A percentile compares a stretch with the other conserved stretches of the same genome.
Evolutionary conservation across 2,797 vertebrate genomes (phyloP).

Genomic region (Aselliscus stoliczkanus): DNA sequence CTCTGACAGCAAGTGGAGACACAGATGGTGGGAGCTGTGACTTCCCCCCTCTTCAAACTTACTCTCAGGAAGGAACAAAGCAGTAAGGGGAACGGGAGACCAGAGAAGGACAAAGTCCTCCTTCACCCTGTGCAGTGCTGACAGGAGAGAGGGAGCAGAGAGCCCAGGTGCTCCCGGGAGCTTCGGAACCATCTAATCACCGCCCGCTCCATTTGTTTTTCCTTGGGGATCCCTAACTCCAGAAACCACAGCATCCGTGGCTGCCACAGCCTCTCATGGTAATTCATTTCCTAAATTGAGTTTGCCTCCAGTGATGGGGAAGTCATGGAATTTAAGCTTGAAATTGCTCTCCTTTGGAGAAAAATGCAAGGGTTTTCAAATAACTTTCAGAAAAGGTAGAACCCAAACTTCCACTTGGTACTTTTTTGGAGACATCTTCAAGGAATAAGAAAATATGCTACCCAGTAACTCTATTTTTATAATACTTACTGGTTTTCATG

Average conservation of each 20-base stretch:
- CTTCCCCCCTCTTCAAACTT: background rate
- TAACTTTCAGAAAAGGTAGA: background rate
- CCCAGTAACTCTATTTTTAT: background rate
- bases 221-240: background rate
- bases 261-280: background rate
- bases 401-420: background rate
- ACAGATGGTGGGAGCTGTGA: rapidly evolving
- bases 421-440: background rate
- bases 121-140: rapidly evolving
- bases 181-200: background rate
- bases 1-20: background rate
- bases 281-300: background rate
- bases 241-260: background rate
- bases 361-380: background rate
- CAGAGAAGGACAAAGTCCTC: background rate
- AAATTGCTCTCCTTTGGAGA: background rate
- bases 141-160: rapidly evolving
- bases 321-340: background rate
- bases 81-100: rapidly evolving
- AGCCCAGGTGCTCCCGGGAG: background rate
- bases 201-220: background rate
- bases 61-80: background rate
- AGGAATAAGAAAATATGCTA: background rate
- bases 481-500: background rate
- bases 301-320: background rate